phyloP scores from a whole-genome alignment of 2,113 vertebrate species.

The Rallus limicola region DNA sequence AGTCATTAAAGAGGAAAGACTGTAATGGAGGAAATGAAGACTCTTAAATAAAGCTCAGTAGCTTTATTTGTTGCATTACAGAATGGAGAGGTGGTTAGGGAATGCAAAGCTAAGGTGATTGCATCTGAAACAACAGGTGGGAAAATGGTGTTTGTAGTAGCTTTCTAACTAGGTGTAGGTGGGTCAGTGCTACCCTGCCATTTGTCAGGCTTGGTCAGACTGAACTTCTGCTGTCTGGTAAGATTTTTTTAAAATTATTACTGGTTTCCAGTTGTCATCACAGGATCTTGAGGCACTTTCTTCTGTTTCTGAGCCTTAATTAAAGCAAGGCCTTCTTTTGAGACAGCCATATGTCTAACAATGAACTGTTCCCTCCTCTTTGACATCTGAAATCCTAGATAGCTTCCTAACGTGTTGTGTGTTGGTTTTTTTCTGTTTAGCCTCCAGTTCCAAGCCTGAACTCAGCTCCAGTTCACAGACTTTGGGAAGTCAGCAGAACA shows the following conservation, averaged over 20 bases:
- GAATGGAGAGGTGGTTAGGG: background rate
- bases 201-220: background rate
- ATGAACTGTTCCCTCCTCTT: background rate
- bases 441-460: slow-evolving; percentile 73
- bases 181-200: background rate
- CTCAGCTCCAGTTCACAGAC: slow-evolving; percentile 69
- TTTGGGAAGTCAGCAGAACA: slow-evolving; percentile 76
- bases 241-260: background rate
- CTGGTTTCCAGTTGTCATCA: background rate
- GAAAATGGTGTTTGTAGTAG: background rate
- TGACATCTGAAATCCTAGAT: slow-evolving; percentile 25
- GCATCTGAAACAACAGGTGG: background rate
- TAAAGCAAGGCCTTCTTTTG: background rate
- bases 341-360: background rate
- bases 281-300: background rate
- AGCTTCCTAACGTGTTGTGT: background rate
- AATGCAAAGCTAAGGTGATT: background rate
- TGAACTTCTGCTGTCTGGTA: background rate
- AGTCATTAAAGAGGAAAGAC: fast-evolving
- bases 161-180: background rate
- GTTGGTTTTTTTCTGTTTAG: slow-evolving; percentile 60
- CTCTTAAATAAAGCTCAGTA: background rate
- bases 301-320: background rate
- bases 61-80: background rate
- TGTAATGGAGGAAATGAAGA: background rate